Percentiles rank a stretch among this genome's conserved stretches.
phyloP scores from a whole-genome alignment of 2,888 invertebrate species.

The Torymus auratus region DNA sequence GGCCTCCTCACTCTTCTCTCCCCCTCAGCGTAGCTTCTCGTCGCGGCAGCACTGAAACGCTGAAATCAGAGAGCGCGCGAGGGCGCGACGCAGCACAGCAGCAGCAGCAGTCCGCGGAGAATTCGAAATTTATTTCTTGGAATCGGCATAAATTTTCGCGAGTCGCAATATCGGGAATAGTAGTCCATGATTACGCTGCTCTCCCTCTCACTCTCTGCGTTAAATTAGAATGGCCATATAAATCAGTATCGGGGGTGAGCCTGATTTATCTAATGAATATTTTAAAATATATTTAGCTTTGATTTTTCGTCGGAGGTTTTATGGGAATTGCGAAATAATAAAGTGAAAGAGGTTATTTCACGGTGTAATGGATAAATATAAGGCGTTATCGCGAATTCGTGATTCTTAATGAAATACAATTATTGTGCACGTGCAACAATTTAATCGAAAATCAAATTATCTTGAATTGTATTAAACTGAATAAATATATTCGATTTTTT shows the following conservation, averaged over 20 bases:
- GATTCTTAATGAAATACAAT: too few relatives aligned
- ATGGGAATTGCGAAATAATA: background rate
- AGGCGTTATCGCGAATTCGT: background rate
- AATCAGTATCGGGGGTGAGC: slow-evolving; percentile 35
- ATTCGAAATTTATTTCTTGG: slow-evolving; percentile 53
- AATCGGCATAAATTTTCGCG: slow-evolving; percentile 55
- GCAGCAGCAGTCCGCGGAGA: slow-evolving; percentile 2
- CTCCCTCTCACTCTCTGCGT: background rate
- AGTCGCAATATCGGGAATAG: slow-evolving; percentile 54
- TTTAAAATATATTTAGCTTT: slow-evolving; percentile 35
- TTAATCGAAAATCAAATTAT: too few relatives aligned
- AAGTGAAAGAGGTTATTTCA: background rate
- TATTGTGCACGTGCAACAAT: too few relatives aligned
- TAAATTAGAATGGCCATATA: slow-evolving; percentile 46
- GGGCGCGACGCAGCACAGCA: background rate
- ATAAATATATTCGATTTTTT: too few relatives aligned
- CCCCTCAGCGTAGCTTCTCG: slow-evolving; percentile 22
- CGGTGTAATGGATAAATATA: background rate
- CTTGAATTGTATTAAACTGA: too few relatives aligned
- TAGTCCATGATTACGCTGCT: slow-evolving; percentile 45
- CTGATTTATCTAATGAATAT: slow-evolving; percentile 48
- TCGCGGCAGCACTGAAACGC: slow-evolving; percentile 3
- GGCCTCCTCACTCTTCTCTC: slow-evolving; percentile 14
- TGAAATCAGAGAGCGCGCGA: slow-evolving; percentile 28
- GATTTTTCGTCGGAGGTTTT: background rate